Evolutionary conservation across 64 coral and sea anemone species (phyloP), one percentile per base, ranked within the genome.

Genomic region (Pocillopora verrucosa): DNA sequence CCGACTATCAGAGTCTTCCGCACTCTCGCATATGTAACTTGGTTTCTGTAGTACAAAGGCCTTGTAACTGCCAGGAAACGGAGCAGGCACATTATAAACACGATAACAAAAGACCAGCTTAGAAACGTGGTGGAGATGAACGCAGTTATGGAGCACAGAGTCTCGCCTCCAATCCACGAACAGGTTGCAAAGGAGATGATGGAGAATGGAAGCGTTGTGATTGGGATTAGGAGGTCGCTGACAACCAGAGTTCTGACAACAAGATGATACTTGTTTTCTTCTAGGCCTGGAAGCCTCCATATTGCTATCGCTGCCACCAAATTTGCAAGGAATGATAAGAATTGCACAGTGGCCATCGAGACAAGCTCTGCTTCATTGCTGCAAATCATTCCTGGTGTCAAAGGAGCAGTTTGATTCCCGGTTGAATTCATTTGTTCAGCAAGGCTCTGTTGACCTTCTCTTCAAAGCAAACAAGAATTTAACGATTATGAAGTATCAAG

Each of bases 211-310:
- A 95, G 51, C 56, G 88, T 92, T 41, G 94, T 77, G 1, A 89
- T 7, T 5, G 94, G 79, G 16, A 95, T 91, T 59, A 92, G 37
- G 56, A 89, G 77, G 34, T 95, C 90, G 45, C 70, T 88, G 20
- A 95, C 10, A 19, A 95, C 61, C 65, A 95, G 64, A 11, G 94
- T 89, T 67, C 94, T 80, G 11, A 95, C 90, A 13, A 74, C 80
- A 22, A 95, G 90, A 68, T 95, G 94, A 56, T 79, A 79, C 80
- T 69, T 92, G 80, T 96, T 96, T 62, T 80, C 86, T 73, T 96
- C 79, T 34, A 92, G 72, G 14, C 90, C 90, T 14, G 94, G 94
- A n/a, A 92, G 78, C 67, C 81, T 78, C 94, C 94, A 96, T 77
- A 96, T 92, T n/a, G 88, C 90, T 45, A 96, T 63, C 36, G 73